Base-by-base conservation (phyloP, 2,888 invertebrate species). In the Stenichneumon culpator region DNA sequence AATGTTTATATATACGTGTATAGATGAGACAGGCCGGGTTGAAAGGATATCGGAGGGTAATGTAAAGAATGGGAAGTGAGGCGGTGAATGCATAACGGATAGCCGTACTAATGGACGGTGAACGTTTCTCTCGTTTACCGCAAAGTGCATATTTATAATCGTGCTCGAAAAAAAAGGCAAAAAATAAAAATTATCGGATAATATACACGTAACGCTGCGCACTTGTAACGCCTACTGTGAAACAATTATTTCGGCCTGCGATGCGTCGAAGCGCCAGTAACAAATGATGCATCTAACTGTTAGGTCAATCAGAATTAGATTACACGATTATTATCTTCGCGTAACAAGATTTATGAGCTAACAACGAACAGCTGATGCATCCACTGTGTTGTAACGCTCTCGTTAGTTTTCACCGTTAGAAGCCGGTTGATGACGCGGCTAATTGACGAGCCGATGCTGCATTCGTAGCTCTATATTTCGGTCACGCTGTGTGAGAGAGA, bases 371-470 rank as follows among this genome's bases (percentile, higher is more conserved):
- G 25, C 67, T 68, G 65, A n/a, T 54, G n/a, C 50, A 60, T 63
- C 22, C 19, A 39, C 6, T 63, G 2, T n/a, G 52, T n/a, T 25
- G 44, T 74, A 14, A 50, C 54, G n/a, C 44, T 28, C 44, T 84
- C 67, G 74, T 83, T 79, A 60, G n/a, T 68, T 75, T 79, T 72
- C 7, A 79, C 79, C 75, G 79, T 79, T 83, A 70, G 44, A 50
- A n/a, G 39, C 32, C 19, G 67, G 19, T 80, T 52, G 80, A 80
- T 73, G 67, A 67, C 73, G 73, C 28, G 65, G n/a, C 28, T 67
- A 80, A 80, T 80, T 80, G 73, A 63, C 19, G 19, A 32, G 36
- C 32, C 32, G 36, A 67, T 67, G 44, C 65, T 16, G 16, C 32
- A 52, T 80, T 72, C 39, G 36, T 52, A 54, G 72, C 36, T 63